A percentile compares a stretch with the other conserved stretches of the same genome.
Conservation (phyloP, 2,797 vertebrate species). For the Smutsia gigantea region DNA sequence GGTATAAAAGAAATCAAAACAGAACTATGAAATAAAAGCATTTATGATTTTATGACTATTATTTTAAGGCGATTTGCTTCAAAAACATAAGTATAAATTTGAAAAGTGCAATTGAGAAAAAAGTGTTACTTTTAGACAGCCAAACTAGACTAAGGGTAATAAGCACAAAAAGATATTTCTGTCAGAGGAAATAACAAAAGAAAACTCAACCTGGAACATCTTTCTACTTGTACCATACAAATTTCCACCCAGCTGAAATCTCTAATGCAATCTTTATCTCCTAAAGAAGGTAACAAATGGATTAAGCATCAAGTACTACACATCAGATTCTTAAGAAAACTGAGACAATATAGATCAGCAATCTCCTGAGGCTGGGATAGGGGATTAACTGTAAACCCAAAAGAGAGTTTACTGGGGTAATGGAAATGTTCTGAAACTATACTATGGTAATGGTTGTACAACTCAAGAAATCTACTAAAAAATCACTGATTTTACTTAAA, state of each 20-base stretch:
- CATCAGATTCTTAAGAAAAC: slow-evolving; percentile 21
- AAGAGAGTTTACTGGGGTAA: neutral
- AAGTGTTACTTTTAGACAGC: neutral
- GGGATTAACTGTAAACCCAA: neutral
- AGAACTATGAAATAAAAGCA: neutral
- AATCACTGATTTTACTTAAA: slow-evolving; percentile 10
- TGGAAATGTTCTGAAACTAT: neutral
- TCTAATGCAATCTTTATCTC: neutral
- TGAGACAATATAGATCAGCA: neutral
- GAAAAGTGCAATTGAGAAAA: neutral
- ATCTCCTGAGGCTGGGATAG: neutral
- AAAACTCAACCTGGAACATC: neutral
- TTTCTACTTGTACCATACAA: neutral
- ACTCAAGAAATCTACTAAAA: neutral
- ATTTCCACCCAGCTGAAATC: slow-evolving; percentile 8
- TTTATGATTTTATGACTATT: neutral
- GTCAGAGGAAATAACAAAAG: neutral
- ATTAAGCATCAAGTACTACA: neutral
- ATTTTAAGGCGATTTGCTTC: neutral
- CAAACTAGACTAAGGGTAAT: neutral
- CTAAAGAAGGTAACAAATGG: neutral
- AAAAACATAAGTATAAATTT: neutral
- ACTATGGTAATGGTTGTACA: neutral
- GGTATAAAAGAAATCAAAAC: neutral
- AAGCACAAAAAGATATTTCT: neutral